phyloP scores from a whole-genome alignment of 2,888 invertebrate species.

The Drosophila paranaensis region DNA sequence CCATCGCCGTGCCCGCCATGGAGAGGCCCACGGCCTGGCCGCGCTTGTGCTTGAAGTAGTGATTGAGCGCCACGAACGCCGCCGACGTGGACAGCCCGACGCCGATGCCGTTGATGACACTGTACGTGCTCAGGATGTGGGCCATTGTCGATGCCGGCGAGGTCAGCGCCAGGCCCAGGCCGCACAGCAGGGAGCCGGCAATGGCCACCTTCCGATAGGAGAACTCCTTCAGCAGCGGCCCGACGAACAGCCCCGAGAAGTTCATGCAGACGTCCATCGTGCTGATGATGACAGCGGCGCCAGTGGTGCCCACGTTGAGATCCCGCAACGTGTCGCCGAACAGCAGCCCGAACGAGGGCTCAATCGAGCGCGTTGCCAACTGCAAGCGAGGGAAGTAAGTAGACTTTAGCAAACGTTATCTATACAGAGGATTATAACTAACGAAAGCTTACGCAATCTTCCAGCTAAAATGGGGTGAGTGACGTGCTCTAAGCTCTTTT shows the following conservation, averaged over 20 bases:
- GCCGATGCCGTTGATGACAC: slow-evolving; percentile 91
- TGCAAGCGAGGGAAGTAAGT: slow-evolving; percentile 76
- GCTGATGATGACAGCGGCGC: slow-evolving; percentile 91
- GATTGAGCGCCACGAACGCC: slow-evolving; percentile 91
- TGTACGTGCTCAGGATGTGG: slow-evolving; percentile 90
- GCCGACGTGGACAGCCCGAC: slow-evolving; percentile 91
- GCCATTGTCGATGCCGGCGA: slow-evolving; percentile 90
- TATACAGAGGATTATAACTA: not conserved
- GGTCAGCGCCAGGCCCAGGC: slow-evolving; percentile 88
- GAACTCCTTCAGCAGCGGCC: slow-evolving; percentile 90
- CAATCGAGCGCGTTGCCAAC: slow-evolving; percentile 92
- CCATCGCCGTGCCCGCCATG: slow-evolving; percentile 92
- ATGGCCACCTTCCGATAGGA: slow-evolving; percentile 90
- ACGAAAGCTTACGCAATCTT: not conserved
- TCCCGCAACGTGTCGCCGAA: slow-evolving; percentile 90
- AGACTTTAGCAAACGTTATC: not conserved
- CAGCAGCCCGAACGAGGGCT: slow-evolving; percentile 92
- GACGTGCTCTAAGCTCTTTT: not conserved
- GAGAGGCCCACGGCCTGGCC: slow-evolving; percentile 92
- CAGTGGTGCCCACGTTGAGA: slow-evolving; percentile 90
- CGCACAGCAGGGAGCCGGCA: slow-evolving; percentile 88
- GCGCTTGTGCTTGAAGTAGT: slow-evolving; percentile 90
- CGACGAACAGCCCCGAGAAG: slow-evolving; percentile 91
- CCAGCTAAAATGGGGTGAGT: not conserved
- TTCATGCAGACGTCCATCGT: slow-evolving; percentile 91